phyloP scores from a whole-genome alignment of 2,888 invertebrate genomes.

The Alloscopus bannaensis region DNA sequence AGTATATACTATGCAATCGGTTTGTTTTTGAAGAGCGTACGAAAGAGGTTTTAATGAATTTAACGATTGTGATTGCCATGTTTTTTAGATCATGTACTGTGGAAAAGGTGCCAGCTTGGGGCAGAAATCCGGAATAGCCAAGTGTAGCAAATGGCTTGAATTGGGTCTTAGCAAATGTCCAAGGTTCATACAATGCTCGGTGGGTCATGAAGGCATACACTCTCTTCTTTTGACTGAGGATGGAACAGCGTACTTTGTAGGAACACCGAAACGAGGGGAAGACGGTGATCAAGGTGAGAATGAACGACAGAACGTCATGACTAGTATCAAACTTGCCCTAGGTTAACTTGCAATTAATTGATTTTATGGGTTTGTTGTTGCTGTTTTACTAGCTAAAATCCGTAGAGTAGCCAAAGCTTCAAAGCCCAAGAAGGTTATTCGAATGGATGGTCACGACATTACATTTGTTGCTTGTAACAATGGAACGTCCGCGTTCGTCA shows the following conservation, averaged over 20 bases:
- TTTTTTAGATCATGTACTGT: conserved; percentile 84
- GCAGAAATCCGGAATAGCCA: conserved; percentile 79
- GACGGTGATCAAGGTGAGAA: conserved; percentile 88
- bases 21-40: not conserved
- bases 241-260: conserved; percentile 90
- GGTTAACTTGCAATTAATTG: conserved; percentile 12
- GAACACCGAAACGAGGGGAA: conserved; percentile 93
- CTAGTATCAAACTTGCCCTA: not conserved
- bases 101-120: conserved; percentile 92
- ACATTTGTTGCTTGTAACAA: conserved; percentile 93
- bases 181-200: conserved; percentile 85
- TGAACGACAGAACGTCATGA: conserved; percentile 7
- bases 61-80: not conserved
- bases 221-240: conserved; percentile 94
- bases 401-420: conserved; percentile 92
- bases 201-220: conserved; percentile 96
- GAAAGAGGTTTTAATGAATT: not conserved
- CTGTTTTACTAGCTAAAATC: conserved; percentile 77
- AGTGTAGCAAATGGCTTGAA: conserved; percentile 76
- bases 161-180: conserved; percentile 83
- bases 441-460: conserved; percentile 90
- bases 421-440: conserved; percentile 93
- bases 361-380: too few species aligned
- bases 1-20: conserved; percentile 36
- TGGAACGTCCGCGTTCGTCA: conserved; percentile 94